A percentile compares a stretch with the other conserved stretches of the same genome.
Evolutionary conservation across 2,113 vertebrate genomes (phyloP).

Genomic region (Cacatua alba): DNA sequence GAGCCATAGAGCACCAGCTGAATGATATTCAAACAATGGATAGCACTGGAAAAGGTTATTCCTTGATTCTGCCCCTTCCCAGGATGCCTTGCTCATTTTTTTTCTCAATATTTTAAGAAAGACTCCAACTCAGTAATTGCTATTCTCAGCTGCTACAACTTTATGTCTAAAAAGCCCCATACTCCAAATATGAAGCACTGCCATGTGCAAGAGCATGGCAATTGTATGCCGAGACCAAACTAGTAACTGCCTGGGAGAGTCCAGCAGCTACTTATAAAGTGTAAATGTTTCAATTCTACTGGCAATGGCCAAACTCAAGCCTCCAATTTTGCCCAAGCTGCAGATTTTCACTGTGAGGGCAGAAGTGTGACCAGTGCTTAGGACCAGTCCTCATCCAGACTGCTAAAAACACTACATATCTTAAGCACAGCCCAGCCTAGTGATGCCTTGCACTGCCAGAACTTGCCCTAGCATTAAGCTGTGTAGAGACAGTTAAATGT

Average conservation of each 20-base stretch:
- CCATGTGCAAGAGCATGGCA: background rate
- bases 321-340: background rate
- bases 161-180: background rate
- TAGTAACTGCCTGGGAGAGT: background rate
- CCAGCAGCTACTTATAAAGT: background rate
- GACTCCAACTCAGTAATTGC: background rate
- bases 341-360: background rate
- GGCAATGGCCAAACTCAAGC: background rate
- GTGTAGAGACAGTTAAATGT: background rate
- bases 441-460: background rate
- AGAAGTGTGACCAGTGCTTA: background rate
- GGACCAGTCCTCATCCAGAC: background rate
- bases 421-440: background rate
- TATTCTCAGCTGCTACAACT: background rate
- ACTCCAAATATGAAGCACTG: background rate
- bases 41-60: background rate
- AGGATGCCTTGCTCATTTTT: background rate
- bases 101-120: background rate
- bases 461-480: background rate
- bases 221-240: background rate
- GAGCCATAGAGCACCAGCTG: background rate
- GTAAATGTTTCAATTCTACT: background rate
- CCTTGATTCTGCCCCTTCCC: background rate
- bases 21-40: background rate
- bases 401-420: fast-evolving